Evolutionary conservation across 2,888 invertebrate species (phyloP).

Genomic region (Lymantria monacha): DNA sequence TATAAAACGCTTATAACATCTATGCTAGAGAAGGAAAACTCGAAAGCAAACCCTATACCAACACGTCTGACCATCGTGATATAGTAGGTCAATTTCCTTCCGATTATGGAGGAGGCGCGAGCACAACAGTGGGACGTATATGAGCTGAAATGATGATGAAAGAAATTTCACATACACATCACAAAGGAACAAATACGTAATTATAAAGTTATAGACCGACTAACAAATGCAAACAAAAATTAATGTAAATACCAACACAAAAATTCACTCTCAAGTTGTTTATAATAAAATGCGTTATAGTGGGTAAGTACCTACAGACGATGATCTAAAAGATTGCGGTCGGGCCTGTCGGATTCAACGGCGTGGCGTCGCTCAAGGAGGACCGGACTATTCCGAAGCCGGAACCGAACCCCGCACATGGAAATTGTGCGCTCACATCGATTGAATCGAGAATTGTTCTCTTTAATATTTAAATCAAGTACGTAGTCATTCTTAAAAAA

Average conservation of each 20-base stretch:
- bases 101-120: no score
- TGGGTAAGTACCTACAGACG: slow-evolving; percentile 36
- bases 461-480: slow-evolving; percentile 31
- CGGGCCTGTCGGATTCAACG: slow-evolving; percentile 54
- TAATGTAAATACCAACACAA: slow-evolving; percentile 30
- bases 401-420: slow-evolving; percentile 64
- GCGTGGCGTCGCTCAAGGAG: slow-evolving; percentile 67
- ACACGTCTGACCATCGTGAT: no score
- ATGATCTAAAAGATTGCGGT: slow-evolving; percentile 69
- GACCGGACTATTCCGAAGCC: slow-evolving; percentile 76
- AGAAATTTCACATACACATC: slow-evolving; percentile 23
- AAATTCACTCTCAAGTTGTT: slow-evolving; percentile 26
- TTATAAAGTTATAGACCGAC: not conserved
- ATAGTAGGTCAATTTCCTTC: no score
- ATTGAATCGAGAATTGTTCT: slow-evolving; percentile 42
- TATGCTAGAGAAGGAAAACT: no score
- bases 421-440: slow-evolving; percentile 52
- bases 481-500: slow-evolving; percentile 13
- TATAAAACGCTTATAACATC: no score
- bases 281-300: slow-evolving; percentile 34
- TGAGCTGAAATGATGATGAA: no score
- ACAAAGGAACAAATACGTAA: slow-evolving; percentile 10
- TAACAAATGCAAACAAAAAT: slow-evolving; percentile 21
- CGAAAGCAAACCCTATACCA: no score
- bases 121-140: no score